Conservation (phyloP, 2,888 invertebrate species). For the Hermodice carunculata region DNA sequence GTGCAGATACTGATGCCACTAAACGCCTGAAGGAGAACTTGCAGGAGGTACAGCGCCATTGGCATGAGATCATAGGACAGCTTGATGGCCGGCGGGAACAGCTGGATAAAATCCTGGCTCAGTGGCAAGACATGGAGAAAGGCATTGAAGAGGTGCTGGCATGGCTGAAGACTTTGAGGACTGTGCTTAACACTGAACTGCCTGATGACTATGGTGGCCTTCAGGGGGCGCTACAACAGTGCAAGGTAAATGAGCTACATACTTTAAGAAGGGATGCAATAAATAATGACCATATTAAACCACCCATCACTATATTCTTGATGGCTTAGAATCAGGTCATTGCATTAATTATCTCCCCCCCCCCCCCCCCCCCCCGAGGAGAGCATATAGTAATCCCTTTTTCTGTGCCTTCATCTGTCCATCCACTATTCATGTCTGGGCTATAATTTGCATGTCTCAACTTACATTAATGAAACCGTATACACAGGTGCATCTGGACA, state of each 20-base stretch:
- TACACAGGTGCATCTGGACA: too few species aligned
- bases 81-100: constrained; percentile 50
- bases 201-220: constrained; percentile 61
- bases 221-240: constrained; percentile 55
- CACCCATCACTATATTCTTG: too few species aligned
- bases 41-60: constrained; percentile 19
- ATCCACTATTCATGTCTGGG: too few species aligned
- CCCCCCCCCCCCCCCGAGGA: too few species aligned
- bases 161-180: constrained; percentile 61
- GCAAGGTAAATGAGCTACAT: constrained; percentile 52
- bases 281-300: too few species aligned
- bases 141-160: constrained; percentile 60
- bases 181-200: constrained; percentile 45
- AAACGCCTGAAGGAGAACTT: constrained; percentile 17
- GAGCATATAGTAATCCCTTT: too few species aligned
- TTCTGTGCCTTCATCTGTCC: too few species aligned
- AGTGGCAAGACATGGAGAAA: constrained; percentile 63
- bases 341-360: too few species aligned
- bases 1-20: constrained; percentile 44
- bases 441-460: too few species aligned
- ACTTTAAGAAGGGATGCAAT: too few species aligned
- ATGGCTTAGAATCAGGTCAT: too few species aligned
- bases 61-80: constrained; percentile 31
- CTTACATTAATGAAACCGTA: too few species aligned
- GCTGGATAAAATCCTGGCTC: constrained; percentile 51